These are phyloP conservation scores for Argynnis bischoffii DNA, from an alignment of 2,888 invertebrate genomes.

Conservation along the genomic window DNA sequence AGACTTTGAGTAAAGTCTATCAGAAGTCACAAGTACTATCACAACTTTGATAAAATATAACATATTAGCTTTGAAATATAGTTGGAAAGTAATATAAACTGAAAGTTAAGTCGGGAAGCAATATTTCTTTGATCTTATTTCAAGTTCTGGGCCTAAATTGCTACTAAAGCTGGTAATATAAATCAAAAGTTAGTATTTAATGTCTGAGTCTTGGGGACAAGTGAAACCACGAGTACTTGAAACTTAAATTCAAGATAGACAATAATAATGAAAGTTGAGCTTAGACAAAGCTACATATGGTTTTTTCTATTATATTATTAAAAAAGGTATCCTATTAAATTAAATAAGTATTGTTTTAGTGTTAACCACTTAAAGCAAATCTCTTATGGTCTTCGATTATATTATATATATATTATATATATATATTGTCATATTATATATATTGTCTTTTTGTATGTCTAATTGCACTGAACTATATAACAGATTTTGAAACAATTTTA, in stretches of 20 bases:
- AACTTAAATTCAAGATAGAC: not conserved
- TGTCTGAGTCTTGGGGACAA: not conserved
- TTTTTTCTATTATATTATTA: not conserved
- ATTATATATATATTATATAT: too few relatives aligned
- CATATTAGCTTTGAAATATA: conserved; percentile 1
- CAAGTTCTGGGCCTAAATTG: conserved; percentile 11
- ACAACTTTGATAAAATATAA: conserved; percentile 6
- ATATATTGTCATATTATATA: too few relatives aligned
- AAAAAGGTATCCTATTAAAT: not conserved
- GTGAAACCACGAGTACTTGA: not conserved
- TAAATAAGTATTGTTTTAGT: not conserved
- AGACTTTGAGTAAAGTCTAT: not conserved
- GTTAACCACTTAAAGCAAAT: too few relatives aligned
- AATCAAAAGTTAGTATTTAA: conserved; percentile 9
- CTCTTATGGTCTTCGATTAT: too few relatives aligned
- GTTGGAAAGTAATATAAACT: conserved; percentile 21
- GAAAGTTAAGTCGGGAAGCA: conserved; percentile 8
- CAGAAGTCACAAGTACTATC: conserved; percentile 1
- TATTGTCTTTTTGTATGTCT: too few relatives aligned
- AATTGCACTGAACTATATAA: too few relatives aligned
- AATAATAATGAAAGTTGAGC: not conserved
- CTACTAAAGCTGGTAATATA: conserved; percentile 2
- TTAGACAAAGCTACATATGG: not conserved
- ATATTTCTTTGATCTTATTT: conserved; percentile 21
- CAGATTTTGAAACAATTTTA: too few relatives aligned